Percentiles rank a stretch among this genome's conserved stretches.
phyloP scores from a whole-genome alignment of 2,113 vertebrate genomes.

The Periophthalmodon schlosseri region DNA sequence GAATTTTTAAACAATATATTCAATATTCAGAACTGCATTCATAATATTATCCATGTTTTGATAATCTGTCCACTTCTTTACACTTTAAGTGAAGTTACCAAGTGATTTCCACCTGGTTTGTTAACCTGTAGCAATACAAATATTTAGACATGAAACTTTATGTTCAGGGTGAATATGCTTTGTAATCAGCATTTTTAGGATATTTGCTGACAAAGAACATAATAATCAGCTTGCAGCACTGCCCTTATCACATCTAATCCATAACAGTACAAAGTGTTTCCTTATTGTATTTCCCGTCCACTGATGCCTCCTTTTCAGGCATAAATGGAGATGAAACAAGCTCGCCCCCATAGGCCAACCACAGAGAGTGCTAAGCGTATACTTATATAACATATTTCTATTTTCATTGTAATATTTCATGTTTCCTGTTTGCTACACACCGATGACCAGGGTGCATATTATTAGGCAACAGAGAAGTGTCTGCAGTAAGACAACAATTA shows the following conservation, averaged over 20 bases:
- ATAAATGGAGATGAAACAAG: slow-evolving; percentile 3
- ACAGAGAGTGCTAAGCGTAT: background rate
- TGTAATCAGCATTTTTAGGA: too few species aligned
- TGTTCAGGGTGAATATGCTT: too few species aligned
- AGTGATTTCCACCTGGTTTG: too few species aligned
- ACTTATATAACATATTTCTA: background rate
- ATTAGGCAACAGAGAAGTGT: background rate
- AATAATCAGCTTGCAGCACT: too few species aligned
- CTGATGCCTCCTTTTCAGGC: background rate
- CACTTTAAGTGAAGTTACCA: slow-evolving; percentile 1
- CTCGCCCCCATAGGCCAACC: background rate
- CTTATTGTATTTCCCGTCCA: background rate
- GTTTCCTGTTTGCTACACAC: background rate
- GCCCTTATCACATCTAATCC: background rate
- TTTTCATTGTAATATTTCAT: too few species aligned
- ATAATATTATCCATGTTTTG: too few species aligned
- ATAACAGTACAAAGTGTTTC: slow-evolving; percentile 19
- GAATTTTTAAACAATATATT: too few species aligned
- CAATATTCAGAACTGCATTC: too few species aligned
- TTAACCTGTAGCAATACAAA: too few species aligned
- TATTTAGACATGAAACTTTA: too few species aligned
- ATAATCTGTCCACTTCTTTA: too few species aligned
- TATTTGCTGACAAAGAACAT: too few species aligned
- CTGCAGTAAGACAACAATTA: background rate
- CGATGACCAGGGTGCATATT: background rate